A percentile compares a stretch with the other conserved stretches of the same genome.
Evolutionary conservation across 2,113 vertebrate species (phyloP).

Genomic region (Phasianus colchicus): DNA sequence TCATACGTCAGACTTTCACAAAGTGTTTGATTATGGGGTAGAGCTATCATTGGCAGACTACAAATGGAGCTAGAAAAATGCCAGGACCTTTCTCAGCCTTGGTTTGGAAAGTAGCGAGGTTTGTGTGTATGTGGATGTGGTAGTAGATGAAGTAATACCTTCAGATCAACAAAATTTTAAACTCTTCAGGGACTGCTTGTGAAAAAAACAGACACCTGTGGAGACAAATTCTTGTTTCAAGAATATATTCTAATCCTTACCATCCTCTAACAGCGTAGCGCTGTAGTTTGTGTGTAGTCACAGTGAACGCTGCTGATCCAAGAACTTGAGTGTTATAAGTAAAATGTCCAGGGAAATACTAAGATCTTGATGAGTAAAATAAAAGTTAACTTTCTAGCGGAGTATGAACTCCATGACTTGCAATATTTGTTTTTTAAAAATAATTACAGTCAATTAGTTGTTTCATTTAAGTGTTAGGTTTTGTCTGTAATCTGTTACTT

Average conservation of each 20-base stretch:
- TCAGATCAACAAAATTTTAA: background rate
- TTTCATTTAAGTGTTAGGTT: background rate
- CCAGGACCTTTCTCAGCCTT: background rate
- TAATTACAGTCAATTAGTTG: background rate
- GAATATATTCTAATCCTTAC: background rate
- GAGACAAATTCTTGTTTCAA: background rate
- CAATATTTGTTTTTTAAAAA: background rate
- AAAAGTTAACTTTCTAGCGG: background rate
- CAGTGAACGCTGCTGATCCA: background rate
- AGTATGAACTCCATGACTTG: background rate
- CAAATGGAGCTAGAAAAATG: background rate
- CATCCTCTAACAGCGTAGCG: background rate
- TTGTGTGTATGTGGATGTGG: background rate
- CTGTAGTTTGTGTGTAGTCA: background rate
- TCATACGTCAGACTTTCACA: rapidly evolving
- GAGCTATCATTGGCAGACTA: background rate
- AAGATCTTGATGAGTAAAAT: background rate
- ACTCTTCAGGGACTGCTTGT: background rate
- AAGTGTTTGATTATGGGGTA: background rate
- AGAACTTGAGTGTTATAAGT: background rate
- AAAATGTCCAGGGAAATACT: background rate
- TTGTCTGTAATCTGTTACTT: background rate
- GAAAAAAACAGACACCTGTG: background rate
- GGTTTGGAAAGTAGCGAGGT: background rate
- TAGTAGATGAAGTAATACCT: background rate